Conservation (phyloP, 2,797 vertebrate genomes). For the Mycteria americana region DNA sequence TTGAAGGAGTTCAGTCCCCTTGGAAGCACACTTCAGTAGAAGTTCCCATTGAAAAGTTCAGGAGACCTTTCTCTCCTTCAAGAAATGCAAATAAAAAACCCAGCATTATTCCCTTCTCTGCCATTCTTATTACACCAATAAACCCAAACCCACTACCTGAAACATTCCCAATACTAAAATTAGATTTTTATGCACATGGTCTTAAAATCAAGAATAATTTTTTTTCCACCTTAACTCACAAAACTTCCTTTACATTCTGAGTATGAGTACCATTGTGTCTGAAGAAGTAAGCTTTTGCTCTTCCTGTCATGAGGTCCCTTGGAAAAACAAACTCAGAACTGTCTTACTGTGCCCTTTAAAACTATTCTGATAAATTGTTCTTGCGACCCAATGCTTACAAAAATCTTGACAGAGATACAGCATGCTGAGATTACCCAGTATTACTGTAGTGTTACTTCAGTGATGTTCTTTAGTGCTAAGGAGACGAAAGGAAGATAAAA, state of each 20-base stretch:
- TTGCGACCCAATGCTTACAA: background rate
- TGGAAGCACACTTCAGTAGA: background rate
- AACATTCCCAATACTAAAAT: background rate
- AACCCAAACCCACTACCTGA: background rate
- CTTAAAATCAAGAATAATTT: background rate
- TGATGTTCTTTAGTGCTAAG: background rate
- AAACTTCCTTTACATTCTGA: background rate
- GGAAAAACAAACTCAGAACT: background rate
- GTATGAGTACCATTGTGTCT: too few species aligned
- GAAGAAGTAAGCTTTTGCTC: background rate
- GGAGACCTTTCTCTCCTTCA: background rate
- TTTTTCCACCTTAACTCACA: background rate
- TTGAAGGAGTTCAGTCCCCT: background rate
- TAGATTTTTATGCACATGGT: background rate
- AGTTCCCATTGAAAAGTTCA: background rate
- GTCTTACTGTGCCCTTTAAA: background rate
- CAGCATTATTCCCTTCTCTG: background rate
- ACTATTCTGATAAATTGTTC: background rate
- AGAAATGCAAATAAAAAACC: background rate
- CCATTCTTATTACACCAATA: background rate
- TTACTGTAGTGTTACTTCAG: background rate
- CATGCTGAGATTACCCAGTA: background rate
- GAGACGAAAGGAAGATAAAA: background rate
- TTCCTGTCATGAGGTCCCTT: background rate
- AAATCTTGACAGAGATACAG: background rate